Conservation (phyloP, 2,113 vertebrate genomes). For the Heterochromis multidens region DNA sequence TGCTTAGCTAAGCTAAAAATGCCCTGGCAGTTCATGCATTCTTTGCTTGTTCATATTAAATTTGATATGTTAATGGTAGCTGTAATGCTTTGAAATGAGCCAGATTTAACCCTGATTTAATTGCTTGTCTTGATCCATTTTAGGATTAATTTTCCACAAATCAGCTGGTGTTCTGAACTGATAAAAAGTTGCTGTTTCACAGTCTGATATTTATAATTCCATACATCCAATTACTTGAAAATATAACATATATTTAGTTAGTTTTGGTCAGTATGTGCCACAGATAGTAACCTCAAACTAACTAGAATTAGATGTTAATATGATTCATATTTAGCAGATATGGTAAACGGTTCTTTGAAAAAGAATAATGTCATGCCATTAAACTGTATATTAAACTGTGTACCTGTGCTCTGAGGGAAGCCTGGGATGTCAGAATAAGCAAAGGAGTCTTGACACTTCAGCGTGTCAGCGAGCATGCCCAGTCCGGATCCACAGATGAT, state of each 20-base stretch:
- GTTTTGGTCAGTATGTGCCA: not conserved
- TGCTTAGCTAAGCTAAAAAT: not conserved
- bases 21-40: not conserved
- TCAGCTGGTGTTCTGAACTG: not conserved
- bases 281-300: not conserved
- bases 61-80: not conserved
- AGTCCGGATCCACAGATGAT: conserved; percentile 82
- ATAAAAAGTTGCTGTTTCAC: not conserved
- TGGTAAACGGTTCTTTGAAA: not conserved
- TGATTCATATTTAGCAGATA: not conserved
- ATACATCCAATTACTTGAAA: not conserved
- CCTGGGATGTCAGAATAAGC: conserved; percentile 78
- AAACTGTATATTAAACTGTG: not conserved
- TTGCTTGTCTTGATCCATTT: not conserved
- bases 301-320: not conserved
- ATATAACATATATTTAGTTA: not conserved
- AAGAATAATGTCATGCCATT: not conserved
- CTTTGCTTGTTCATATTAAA: not conserved
- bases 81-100: too few species aligned
- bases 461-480: conserved; percentile 75
- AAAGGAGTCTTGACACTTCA: conserved; percentile 74
- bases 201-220: not conserved
- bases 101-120: not conserved
- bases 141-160: not conserved
- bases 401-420: conserved; percentile 83